Conservation (phyloP, 1,140 invertebrate genomes). For the Bathynomus jamesi region DNA sequence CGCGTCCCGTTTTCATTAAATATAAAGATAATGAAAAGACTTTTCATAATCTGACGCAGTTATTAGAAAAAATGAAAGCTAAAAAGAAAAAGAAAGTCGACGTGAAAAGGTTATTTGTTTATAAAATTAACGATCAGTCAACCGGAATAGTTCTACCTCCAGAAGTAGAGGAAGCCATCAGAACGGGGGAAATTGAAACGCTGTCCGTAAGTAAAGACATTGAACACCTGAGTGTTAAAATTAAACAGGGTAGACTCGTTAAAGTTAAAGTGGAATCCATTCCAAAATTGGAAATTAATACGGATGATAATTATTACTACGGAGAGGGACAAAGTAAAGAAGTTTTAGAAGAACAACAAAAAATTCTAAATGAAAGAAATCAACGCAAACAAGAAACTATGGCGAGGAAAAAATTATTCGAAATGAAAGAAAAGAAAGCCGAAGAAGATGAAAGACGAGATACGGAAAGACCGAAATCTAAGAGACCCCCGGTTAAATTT, state of each 20-base stretch:
- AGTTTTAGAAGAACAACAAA: slow-evolving; percentile 31
- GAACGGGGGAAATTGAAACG: slow-evolving; percentile 65
- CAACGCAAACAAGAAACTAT: slow-evolving; percentile 54
- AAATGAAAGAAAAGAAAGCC: slow-evolving; percentile 52
- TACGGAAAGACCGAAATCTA: slow-evolving; percentile 30
- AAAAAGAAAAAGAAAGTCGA: slow-evolving; percentile 41
- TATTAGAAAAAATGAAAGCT: slow-evolving; percentile 33
- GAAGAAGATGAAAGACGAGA: slow-evolving; percentile 39
- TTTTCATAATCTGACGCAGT: slow-evolving; percentile 31
- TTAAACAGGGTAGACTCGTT: slow-evolving; percentile 45
- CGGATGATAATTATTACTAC: slow-evolving; percentile 44
- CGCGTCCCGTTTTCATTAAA: slow-evolving; percentile 51
- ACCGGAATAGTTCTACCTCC: slow-evolving; percentile 67
- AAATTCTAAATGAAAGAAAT: slow-evolving; percentile 42
- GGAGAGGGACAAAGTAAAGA: slow-evolving; percentile 36
- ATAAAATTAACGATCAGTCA: slow-evolving; percentile 61
- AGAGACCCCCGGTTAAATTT: slow-evolving; percentile 35
- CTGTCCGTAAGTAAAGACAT: slow-evolving; percentile 64
- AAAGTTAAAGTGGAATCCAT: slow-evolving; percentile 21
- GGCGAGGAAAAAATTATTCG: slow-evolving; percentile 62
- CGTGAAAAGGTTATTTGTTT: slow-evolving; percentile 58
- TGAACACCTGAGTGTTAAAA: slow-evolving; percentile 61
- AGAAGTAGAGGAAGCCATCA: slow-evolving; percentile 62
- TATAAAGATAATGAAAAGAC: slow-evolving; percentile 36
- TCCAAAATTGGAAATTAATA: slow-evolving; percentile 41